Evolutionary conservation across 2,888 invertebrate genomes (phyloP).

Genomic region (Nasonovia ribisnigri): DNA sequence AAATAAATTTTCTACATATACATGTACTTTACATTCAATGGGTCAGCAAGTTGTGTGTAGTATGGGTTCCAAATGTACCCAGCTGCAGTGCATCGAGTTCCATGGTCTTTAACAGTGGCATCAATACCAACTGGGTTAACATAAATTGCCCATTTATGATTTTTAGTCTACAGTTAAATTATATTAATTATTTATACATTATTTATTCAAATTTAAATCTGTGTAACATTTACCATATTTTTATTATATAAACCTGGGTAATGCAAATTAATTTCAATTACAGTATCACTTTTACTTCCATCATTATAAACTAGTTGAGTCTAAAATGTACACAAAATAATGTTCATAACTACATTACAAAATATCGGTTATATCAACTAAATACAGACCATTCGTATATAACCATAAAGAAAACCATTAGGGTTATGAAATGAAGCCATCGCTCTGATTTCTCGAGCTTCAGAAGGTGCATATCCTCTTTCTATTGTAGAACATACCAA

Average conservation of each 20-base stretch:
- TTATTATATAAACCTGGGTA: conserved; percentile 88
- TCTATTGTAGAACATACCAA: conserved; percentile 90
- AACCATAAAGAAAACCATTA: conserved; percentile 86
- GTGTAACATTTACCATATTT: conserved; percentile 76
- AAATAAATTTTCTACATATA: conserved; percentile 74
- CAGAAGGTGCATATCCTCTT: conserved; percentile 88
- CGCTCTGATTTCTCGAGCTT: conserved; percentile 86
- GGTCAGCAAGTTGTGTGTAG: conserved; percentile 90
- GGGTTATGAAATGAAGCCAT: conserved; percentile 95
- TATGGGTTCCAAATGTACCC: conserved; percentile 94
- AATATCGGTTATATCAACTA: conserved; percentile 30
- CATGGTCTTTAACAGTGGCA: conserved; percentile 84
- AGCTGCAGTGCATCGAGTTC: conserved; percentile 88
- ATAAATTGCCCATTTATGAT: conserved; percentile 91
- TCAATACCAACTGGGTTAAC: conserved; percentile 94
- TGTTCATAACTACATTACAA: neutral
- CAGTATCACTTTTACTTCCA: conserved; percentile 88
- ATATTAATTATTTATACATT: neutral
- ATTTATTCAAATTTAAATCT: neutral
- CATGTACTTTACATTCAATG: conserved; percentile 85
- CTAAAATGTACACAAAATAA: conserved; percentile 71
- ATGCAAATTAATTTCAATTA: conserved; percentile 89
- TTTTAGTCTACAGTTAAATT: conserved; percentile 75
- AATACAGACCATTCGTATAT: conserved; percentile 80
- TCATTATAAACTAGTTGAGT: conserved; percentile 90